Evolutionary conservation across 2,888 invertebrate species (phyloP), one percentile per base, ranked within the genome.

Genomic region (Eulithis prunata): DNA sequence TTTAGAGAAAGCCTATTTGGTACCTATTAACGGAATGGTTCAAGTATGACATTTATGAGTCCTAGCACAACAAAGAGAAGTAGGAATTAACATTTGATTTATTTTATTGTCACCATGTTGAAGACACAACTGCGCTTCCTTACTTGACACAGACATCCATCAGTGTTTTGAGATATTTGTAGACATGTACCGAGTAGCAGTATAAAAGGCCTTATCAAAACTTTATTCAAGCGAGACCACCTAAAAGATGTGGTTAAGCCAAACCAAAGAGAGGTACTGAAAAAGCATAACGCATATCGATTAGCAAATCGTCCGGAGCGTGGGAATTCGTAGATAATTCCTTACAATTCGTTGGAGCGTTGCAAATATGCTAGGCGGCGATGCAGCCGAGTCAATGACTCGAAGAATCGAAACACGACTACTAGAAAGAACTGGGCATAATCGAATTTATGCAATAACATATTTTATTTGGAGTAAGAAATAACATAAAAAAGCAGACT

Each of bases 261-360:
- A 4, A 41, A 11, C 41, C 10, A 8, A 62, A 54, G 45, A 55
- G 49, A 62, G 53, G n/a, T 51, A 55, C 5, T 52, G 45, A 65
- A 65, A 67, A 68, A 68, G 57, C 68, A 68, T 68, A 68, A 55
- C 61, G 68, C 64, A 68, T 69, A 67, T 64, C 69, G 70, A 71
- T 71, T 68, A 66, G 70, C 68, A 70, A 74, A 70, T 74, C 66
- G 68, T 72, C 70, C 72, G 73, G 75, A 82, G 76, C 87, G 88
- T 87, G 87, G 84, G 87, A 88, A 87, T 71, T 76, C 70, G 71
- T 79, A 76, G 78, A 79, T 80, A 78, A 76, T 78, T 82, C 82
- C 78, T 83, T 80, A 78, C 75, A 76, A 81, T 75, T 77, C 86
- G 76, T 76, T 85, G 82, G 79, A 84, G 87, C 88, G 86, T 85